A percentile compares a stretch with the other conserved stretches of the same genome.
Evolutionary conservation across 1,140 invertebrate species (phyloP).

Genomic region (Scaptomyza pallida): DNA sequence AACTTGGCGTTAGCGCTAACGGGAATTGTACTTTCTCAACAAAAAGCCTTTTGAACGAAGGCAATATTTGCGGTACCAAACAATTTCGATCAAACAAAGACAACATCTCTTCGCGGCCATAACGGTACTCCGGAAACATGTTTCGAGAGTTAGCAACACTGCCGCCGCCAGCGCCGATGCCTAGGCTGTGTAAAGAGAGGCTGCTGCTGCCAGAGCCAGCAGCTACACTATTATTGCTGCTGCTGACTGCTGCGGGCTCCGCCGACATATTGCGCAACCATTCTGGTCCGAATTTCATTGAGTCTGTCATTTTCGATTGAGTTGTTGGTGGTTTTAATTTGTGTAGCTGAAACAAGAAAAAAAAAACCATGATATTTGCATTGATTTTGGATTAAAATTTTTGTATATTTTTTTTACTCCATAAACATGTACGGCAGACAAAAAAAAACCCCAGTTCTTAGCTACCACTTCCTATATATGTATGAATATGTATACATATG

Average conservation of each 20-base stretch:
- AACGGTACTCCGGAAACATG: conserved; percentile 85
- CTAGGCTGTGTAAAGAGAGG: conserved; percentile 32
- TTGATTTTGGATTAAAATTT: too few species aligned
- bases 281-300: conserved; percentile 90
- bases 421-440: too few species aligned
- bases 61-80: conserved; percentile 88
- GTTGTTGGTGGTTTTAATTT: conserved; percentile 35
- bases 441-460: too few species aligned
- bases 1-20: conserved; percentile 89
- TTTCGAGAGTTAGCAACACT: conserved; percentile 46
- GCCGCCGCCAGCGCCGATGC: not conserved
- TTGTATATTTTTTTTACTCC: too few species aligned
- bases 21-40: conserved; percentile 91
- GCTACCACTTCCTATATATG: too few species aligned
- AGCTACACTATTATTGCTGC: conserved; percentile 43
- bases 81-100: conserved; percentile 90
- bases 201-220: conserved; percentile 42
- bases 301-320: conserved; percentile 87
- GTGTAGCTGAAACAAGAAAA: conserved; percentile 17
- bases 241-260: conserved; percentile 67
- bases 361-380: not conserved
- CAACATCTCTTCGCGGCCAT: conserved; percentile 95
- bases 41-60: conserved; percentile 88
- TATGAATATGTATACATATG: not conserved
- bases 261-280: conserved; percentile 89